Percentiles rank a stretch among this genome's conserved stretches.
Evolutionary conservation across 2,888 invertebrate species (phyloP).

Genomic region (Oithona nana): DNA sequence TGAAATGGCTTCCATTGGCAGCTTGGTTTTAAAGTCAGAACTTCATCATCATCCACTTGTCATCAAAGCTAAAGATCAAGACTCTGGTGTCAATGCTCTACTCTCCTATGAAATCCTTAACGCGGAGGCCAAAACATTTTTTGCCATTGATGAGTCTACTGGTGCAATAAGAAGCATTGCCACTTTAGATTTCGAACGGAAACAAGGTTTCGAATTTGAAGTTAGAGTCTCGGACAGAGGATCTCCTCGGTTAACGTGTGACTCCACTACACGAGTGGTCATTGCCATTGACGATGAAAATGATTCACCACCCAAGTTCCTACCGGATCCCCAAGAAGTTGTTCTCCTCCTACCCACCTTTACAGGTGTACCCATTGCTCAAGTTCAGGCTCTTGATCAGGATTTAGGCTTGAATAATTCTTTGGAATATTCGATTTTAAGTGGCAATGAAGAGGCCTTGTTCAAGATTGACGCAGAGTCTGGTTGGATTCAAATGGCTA

Average conservation of each 20-base stretch:
- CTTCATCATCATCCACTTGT: conserved; percentile 56
- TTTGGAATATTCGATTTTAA: conserved; percentile 49
- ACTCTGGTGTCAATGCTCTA: conserved; percentile 65
- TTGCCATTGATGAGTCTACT: conserved; percentile 57
- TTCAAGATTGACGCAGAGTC: conserved; percentile 56
- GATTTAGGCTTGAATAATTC: conserved; percentile 63
- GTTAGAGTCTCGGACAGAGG: conserved; percentile 70
- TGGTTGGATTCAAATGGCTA: conserved; percentile 51
- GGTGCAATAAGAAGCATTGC: conserved; percentile 62
- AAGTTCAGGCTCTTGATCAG: conserved; percentile 59
- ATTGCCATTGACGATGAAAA: conserved; percentile 63
- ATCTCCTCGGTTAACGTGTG: conserved; percentile 56
- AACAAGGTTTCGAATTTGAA: conserved; percentile 49
- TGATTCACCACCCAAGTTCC: conserved; percentile 70
- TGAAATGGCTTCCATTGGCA: conserved; percentile 51
- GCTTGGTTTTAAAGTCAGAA: conserved; percentile 45
- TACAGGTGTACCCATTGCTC: conserved; percentile 66
- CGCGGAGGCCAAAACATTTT: conserved; percentile 51
- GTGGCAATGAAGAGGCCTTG: conserved; percentile 43
- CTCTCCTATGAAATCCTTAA: conserved; percentile 68
- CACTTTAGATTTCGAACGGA: conserved; percentile 57
- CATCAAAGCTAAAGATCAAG: conserved; percentile 60
- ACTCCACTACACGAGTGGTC: conserved; percentile 53
- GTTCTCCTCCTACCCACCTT: conserved; percentile 63
- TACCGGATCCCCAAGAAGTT: conserved; percentile 46